These are phyloP conservation scores for Meghimatium bilineatum DNA, from an alignment of 2,888 invertebrate species.

Conservation along the genomic window DNA sequence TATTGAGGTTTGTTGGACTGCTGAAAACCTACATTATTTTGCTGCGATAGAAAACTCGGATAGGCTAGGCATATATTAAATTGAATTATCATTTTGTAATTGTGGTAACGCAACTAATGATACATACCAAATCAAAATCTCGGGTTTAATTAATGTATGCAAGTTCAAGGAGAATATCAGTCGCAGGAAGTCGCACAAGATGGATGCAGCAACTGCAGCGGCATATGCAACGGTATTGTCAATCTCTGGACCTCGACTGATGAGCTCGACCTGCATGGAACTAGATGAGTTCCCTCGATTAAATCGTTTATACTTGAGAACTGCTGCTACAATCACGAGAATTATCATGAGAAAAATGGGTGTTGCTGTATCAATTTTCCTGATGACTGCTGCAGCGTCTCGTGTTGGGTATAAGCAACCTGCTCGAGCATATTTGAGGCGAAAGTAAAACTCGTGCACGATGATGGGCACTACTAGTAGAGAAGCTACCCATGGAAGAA, in stretches of 20 bases:
- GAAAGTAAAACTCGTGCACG: neutral
- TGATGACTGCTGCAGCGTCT: neutral
- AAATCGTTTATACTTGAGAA: neutral
- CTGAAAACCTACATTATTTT: too few relatives aligned
- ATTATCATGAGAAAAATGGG: neutral
- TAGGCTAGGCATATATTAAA: too few relatives aligned
- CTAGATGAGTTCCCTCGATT: neutral
- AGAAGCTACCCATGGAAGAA: slow-evolving; percentile 24
- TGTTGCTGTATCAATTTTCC: slow-evolving; percentile 11
- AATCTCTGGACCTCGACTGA: too few relatives aligned
- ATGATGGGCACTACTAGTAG: neutral
- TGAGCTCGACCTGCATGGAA: neutral
- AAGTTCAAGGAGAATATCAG: neutral
- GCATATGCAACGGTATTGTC: slow-evolving; percentile 9
- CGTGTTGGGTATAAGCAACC: neutral
- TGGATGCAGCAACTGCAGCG: neutral
- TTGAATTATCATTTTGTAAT: too few relatives aligned
- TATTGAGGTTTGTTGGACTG: too few relatives aligned
- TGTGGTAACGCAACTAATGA: too few relatives aligned
- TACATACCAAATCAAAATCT: neutral
- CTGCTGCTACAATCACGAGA: slow-evolving; percentile 3
- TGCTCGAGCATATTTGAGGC: neutral
- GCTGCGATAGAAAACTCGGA: too few relatives aligned
- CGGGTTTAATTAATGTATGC: neutral
- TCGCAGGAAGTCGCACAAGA: neutral